Base-by-base conservation (phyloP, 2,888 invertebrate species). In the Alcis repandata region DNA sequence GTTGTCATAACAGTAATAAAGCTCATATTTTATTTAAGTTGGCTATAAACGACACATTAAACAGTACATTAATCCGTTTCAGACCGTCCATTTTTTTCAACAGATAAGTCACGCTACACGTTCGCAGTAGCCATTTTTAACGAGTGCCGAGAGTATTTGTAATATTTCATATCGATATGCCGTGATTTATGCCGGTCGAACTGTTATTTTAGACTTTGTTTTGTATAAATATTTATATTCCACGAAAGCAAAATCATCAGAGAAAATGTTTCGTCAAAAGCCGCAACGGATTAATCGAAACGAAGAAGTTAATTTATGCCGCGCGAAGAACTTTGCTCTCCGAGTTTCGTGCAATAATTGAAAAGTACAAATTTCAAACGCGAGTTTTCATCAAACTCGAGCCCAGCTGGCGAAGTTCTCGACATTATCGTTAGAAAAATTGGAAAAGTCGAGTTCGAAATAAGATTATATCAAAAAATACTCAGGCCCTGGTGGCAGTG, bases 291-390 rank as follows among this genome's bases (percentile, higher is more conserved):
- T 85, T 82, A 82, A 82, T 82, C 77, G 75, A 73, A 78, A 76
- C 74, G 78, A 80, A 80, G 79, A 85, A 85, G 85, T 85, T 84
- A 84, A 87, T 85, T 84, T 84, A 83, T 80, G 75, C 80, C 76
- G 70, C 75, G 78, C 73, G 73, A 78, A 76, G 76, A 84, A 82
- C 79, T 86, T 84, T 80, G 78, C 78, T 80, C 82, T 80, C 66
- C 67, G 74, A 77, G 78, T 68, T 82, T 79, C 79, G 77, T 76
- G 80, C 79, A 79, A 84, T 86, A 85, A 84, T 86, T 86, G 85
- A 86, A 86, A 82, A 86, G 84, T 86, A 85, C 82, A 81, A 83
- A 84, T 82, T 83, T 79, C 75, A 79, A 84, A 79, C 78, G 77
- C 78, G 79, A 75, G 69, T 74, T 72, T 75, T 68, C 62, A 70